These are phyloP conservation scores for Sander lucioperca DNA, from an alignment of 2,113 vertebrate genomes.

Conservation along the genomic window DNA sequence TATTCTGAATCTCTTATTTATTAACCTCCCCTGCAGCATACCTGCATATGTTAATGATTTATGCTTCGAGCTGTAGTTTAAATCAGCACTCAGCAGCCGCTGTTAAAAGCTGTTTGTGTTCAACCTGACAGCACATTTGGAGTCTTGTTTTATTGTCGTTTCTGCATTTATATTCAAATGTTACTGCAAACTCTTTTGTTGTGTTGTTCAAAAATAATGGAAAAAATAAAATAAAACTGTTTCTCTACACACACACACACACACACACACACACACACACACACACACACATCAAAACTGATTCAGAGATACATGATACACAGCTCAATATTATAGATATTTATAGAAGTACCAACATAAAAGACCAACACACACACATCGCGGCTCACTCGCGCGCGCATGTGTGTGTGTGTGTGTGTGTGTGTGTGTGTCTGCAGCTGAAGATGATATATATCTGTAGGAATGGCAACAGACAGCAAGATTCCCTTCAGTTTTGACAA, in stretches of 20 bases:
- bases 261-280: neutral
- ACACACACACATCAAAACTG: no score
- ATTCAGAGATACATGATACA: neutral
- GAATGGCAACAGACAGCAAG: conserved; percentile 34
- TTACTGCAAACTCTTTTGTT: neutral
- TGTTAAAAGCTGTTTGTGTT: conserved; percentile 24
- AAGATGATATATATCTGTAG: conserved; percentile 38
- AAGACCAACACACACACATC: neutral
- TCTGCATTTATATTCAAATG: conserved; percentile 26
- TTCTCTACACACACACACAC: neutral
- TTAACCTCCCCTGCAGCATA: conserved; percentile 17
- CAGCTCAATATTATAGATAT: neutral
- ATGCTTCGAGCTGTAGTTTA: conserved; percentile 28
- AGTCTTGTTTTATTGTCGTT: conserved; percentile 5
- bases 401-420: neutral
- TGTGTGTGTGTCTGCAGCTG: neutral
- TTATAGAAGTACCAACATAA: neutral
- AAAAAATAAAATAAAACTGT: neutral
- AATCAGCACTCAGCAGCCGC: conserved; percentile 37
- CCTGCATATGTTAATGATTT: conserved; percentile 51
- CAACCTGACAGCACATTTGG: conserved; percentile 29
- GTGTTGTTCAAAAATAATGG: neutral
- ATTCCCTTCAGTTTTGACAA: conserved; percentile 44
- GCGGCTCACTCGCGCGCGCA: neutral
- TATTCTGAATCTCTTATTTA: conserved; percentile 18